Evolutionary conservation across 2,888 invertebrate genomes (phyloP).

Genomic region (Acheta domesticus): DNA sequence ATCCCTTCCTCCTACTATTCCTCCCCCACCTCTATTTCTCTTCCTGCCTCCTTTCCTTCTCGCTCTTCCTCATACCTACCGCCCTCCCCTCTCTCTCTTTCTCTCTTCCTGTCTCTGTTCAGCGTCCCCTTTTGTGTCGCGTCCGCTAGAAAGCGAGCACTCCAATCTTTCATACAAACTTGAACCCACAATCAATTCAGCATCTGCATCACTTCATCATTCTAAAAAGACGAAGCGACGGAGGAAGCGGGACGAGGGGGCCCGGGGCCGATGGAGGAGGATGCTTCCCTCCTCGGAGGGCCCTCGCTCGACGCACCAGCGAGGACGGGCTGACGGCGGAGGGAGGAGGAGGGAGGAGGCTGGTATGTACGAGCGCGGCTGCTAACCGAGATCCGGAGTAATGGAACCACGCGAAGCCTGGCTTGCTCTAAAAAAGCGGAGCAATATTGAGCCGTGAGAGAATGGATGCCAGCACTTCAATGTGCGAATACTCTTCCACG

Average conservation of each 20-base stretch:
- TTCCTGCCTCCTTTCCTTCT: too few species aligned
- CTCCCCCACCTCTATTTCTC: too few species aligned
- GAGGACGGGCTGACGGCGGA: background rate
- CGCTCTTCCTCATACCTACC: too few species aligned
- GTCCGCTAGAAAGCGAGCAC: background rate
- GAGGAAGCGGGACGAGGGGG: background rate
- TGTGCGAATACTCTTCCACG: background rate
- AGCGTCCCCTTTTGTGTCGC: background rate
- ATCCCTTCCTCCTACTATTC: too few species aligned
- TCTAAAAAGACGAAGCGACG: background rate
- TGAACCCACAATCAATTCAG: slow-evolving; percentile 18
- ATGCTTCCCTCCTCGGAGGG: background rate
- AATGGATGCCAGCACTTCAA: slow-evolving; percentile 10
- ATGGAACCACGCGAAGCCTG: background rate
- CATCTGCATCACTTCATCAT: slow-evolving; percentile 18
- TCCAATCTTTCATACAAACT: slow-evolving; percentile 18
- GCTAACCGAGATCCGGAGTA: background rate
- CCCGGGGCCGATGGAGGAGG: background rate
- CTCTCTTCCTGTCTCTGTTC: background rate
- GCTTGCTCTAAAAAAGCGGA: slow-evolving; percentile 9
- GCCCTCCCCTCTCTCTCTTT: background rate
- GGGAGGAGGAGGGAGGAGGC: background rate
- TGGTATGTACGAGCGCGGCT: background rate
- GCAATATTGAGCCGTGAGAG: slow-evolving; percentile 7
- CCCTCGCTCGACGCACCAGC: background rate